phyloP scores from a whole-genome alignment of 2,113 vertebrate genomes.

The Macquaria australasica region DNA sequence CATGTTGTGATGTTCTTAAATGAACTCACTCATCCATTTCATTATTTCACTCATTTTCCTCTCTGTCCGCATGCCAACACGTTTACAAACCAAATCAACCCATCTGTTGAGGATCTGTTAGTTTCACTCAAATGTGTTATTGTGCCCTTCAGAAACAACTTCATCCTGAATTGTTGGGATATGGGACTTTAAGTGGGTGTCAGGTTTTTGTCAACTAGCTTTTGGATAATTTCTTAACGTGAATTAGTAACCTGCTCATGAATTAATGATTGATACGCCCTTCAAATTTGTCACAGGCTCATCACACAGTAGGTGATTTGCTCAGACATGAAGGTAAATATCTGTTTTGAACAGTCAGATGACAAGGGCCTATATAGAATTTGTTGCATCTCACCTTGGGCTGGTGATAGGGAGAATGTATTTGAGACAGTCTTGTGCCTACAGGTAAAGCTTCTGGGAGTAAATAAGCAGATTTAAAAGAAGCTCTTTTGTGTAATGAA shows the following conservation, averaged over 20 bases:
- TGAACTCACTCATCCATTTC: slow-evolving; percentile 43
- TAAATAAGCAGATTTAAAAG: slow-evolving; percentile 42
- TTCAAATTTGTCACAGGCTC: slow-evolving; percentile 34
- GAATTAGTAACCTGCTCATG: slow-evolving; percentile 36
- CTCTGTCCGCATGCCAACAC: slow-evolving; percentile 60
- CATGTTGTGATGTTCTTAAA: slow-evolving; percentile 44
- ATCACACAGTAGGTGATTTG: slow-evolving; percentile 49
- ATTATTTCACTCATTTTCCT: slow-evolving; percentile 46
- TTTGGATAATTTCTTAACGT: slow-evolving; percentile 36
- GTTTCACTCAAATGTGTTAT: slow-evolving; percentile 65
- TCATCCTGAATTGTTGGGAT: slow-evolving; percentile 58
- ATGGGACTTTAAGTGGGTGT: slow-evolving; percentile 49
- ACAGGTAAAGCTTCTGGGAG: slow-evolving; percentile 10
- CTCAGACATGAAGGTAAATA: slow-evolving; percentile 45
- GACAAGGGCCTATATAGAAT: slow-evolving; percentile 44
- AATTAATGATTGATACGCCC: slow-evolving; percentile 42
- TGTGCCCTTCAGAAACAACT: slow-evolving; percentile 53
- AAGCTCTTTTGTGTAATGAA: slow-evolving; percentile 8
- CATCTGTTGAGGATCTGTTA: slow-evolving; percentile 77
- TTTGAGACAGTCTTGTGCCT: slow-evolving; percentile 15
- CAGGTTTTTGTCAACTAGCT: slow-evolving; percentile 36
- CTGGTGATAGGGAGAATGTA: slow-evolving; percentile 26
- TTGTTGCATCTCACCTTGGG: slow-evolving; percentile 57
- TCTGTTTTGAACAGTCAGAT: slow-evolving; percentile 43
- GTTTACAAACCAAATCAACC: slow-evolving; percentile 56